Conservation (phyloP, 1,140 invertebrate species). For the Babylonia areolata region DNA sequence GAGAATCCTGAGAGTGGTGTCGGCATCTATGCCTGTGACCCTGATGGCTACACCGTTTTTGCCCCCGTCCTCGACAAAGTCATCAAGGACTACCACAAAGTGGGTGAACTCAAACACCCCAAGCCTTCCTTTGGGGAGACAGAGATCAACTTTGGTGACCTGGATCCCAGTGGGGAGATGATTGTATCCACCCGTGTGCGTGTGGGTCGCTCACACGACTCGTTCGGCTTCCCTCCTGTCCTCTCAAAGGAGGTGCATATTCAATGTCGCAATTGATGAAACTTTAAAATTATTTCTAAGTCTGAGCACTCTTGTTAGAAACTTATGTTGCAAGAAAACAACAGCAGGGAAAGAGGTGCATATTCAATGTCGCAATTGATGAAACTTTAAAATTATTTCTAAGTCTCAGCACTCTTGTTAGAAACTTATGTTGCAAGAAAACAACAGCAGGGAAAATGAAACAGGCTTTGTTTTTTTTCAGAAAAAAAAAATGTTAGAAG, state of each 20-base stretch:
- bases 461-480: too few relatives aligned
- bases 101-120: conserved; percentile 84
- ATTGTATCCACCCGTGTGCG: conserved; percentile 74
- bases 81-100: conserved; percentile 70
- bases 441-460: too few relatives aligned
- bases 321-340: too few relatives aligned
- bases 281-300: too few relatives aligned
- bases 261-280: too few relatives aligned
- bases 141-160: conserved; percentile 65
- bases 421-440: too few relatives aligned
- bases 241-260: conserved; percentile 82
- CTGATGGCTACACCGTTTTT: conserved; percentile 70
- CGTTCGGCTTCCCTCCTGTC: conserved; percentile 78
- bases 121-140: conserved; percentile 78
- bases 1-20: conserved; percentile 57
- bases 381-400: too few relatives aligned
- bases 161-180: conserved; percentile 79
- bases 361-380: too few relatives aligned
- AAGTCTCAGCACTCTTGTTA: too few relatives aligned
- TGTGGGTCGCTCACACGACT: conserved; percentile 65
- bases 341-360: conserved; percentile 80
- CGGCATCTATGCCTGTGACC: conserved; percentile 67
- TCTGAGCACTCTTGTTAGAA: too few relatives aligned
- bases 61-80: conserved; percentile 66
- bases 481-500: too few relatives aligned